Conservation (phyloP, 1,140 invertebrate species). For the Drosophila suzukii region DNA sequence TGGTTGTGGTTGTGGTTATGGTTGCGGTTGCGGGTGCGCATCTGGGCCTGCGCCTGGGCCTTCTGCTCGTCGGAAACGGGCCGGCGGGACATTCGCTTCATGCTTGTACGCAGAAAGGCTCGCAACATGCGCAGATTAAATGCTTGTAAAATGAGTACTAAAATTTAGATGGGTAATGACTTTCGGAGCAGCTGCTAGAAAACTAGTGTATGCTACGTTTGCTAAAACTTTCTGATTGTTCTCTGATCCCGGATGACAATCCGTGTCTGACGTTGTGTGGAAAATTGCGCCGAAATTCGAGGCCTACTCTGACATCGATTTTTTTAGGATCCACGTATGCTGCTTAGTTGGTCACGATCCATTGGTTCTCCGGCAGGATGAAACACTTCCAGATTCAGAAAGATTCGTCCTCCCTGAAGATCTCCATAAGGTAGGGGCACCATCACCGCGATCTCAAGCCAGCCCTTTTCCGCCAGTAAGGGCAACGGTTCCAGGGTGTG, state of each 20-base stretch:
- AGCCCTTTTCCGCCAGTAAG: too few relatives aligned
- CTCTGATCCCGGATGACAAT: background rate
- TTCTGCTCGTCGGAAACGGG: slow-evolving; percentile 7
- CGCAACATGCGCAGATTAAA: slow-evolving; percentile 2
- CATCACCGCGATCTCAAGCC: too few relatives aligned
- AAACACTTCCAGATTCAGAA: too few relatives aligned
- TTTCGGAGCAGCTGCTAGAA: slow-evolving; percentile 2
- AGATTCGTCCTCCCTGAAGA: too few relatives aligned
- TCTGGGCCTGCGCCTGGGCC: slow-evolving; percentile 2
- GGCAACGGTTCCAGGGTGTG: too few relatives aligned
- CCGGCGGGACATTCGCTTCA: slow-evolving; percentile 6
- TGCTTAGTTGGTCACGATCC: too few relatives aligned
- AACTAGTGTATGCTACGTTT: slow-evolving; percentile 2
- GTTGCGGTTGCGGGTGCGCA: background rate
- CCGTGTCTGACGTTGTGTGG: background rate
- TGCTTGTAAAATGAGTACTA: background rate
- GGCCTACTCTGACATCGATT: background rate
- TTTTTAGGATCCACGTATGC: too few relatives aligned
- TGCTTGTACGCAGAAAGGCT: background rate
- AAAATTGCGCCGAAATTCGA: background rate
- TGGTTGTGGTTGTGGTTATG: too few relatives aligned
- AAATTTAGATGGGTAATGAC: slow-evolving; percentile 5
- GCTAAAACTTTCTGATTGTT: background rate
- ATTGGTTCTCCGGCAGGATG: too few relatives aligned
- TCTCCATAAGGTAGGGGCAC: too few relatives aligned